Base-by-base conservation (phyloP, 2,888 invertebrate species). In the Malthinus seriepunctatus region DNA sequence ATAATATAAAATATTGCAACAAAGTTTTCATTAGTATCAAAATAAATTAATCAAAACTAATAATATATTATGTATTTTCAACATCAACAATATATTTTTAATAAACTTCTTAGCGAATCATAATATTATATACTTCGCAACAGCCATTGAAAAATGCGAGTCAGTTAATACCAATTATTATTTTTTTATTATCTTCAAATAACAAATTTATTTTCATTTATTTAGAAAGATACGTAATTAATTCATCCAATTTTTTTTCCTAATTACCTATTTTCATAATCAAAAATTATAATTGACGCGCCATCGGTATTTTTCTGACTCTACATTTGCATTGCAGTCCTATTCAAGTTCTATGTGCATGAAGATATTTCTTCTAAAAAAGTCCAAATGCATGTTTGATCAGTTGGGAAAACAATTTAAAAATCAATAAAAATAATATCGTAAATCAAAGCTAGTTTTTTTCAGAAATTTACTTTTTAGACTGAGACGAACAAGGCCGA, bases 321-420 rank as follows among this genome's bases (percentile, higher is more conserved):
- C 69, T 67, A 68, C 73, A 74, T 74, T 69, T 69, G 69, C 70
- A 72, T 73, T 71, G 77, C 77, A 77, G 76, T 76, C 76, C 76
- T 77, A 77, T 70, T 75, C 71, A 76, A 75, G 73, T 71, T 59
- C 77, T 78, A 78, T 76, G 76, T 77, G 76, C 76, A 72, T 73
- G 73, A 74, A 74, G 76, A 74, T 71, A 74, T 70, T 62, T 70
- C 70, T 72, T 73, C 71, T 73, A 70, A 73, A 73, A 73, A 69
- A 68, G 70, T 70, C 67, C 72, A 69, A 66, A 52, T 60, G 60
- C 53, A 42, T 58, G 51, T 56, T 60, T 60, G 57, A 57, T 66
- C 64, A 62, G 66, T 64, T 64, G 48, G 61, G 39, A 59, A 59
- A 51, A 62, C 48, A 46, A 44, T 46, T 32, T 42, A 23, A 45